Evolutionary conservation across 2,113 vertebrate genomes (phyloP), one percentile per base, ranked within the genome.

Genomic region (Paracanthobrama guichenoti): DNA sequence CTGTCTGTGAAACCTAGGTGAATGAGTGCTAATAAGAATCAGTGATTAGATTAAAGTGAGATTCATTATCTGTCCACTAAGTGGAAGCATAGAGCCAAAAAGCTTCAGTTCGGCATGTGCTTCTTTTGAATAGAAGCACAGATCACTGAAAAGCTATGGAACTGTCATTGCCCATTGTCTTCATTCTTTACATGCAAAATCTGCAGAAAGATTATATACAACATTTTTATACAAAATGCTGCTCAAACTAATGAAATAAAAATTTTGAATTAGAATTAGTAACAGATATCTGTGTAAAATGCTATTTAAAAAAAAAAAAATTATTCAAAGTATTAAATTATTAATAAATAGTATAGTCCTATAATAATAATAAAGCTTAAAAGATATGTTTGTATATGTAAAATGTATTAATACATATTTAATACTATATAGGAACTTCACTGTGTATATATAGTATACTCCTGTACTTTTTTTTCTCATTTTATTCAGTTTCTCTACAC

Each of bases 61-160:
- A 18, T 90, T 74, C 75, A 26, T 59, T 3, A 18, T 88, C 26
- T 82, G 79, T 46, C 93, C 94, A 94, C 93, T 75, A 85, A 93
- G 93, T 89, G 94, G 93, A 93, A 95, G 93, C 90, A 85, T 92
- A 86, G 77, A 92, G 88, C 89, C 88, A 91, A 86, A 87, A 79
- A 87, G 88, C 42, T n/a, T 26, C 53, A 76, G 67, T 35, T 31
- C 13, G 48, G 20, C 10, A 10, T 50, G 73, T 55, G 39, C 28
- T 60, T 44, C 5, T 55, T 77, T 79, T 22, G 5, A 39, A 12
- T 22, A 10, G 31, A 18, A 18, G 86, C 86, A 75, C 59, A 85
- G 60, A 55, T 74, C 59, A 53, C 35, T 24, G 57, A 86, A 78
- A 83, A 86, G 84, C 87, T 90, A 89, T 92, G 87, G 85, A 81